Percentiles rank a stretch among this genome's conserved stretches.
Evolutionary conservation across 2,888 invertebrate genomes (phyloP).

Genomic region (Oxystoma pomonae): DNA sequence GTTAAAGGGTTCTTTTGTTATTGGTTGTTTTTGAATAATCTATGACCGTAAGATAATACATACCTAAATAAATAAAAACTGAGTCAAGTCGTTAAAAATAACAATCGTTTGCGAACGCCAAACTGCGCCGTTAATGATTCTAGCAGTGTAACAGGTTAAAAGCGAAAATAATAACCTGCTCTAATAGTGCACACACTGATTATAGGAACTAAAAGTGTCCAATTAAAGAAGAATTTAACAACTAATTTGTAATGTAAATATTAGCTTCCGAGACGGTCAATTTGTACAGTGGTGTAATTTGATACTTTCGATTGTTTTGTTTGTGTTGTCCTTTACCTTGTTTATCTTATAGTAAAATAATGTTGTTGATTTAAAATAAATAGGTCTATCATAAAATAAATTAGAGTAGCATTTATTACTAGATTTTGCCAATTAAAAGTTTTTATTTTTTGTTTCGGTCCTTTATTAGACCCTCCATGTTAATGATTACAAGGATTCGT

Average conservation of each 20-base stretch:
- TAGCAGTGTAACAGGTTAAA: neutral
- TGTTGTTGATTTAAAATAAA: neutral
- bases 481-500: no score
- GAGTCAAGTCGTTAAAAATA: neutral
- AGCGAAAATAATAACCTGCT: neutral
- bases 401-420: no score
- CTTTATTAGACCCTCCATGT: no score
- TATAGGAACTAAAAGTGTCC: neutral
- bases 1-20: no score
- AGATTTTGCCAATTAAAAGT: no score
- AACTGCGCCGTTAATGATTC: neutral
- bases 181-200: neutral
- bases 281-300: neutral
- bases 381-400: no score
- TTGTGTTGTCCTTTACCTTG: neutral
- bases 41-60: no score
- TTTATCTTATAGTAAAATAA: neutral
- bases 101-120: neutral
- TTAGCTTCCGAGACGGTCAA: neutral
- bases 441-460: no score
- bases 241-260: neutral
- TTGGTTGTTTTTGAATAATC: no score
- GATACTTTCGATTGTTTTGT: neutral
- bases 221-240: neutral
- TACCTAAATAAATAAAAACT: no score